phyloP scores from a whole-genome alignment of 2,113 vertebrate genomes.

The Crotophaga sulcirostris region DNA sequence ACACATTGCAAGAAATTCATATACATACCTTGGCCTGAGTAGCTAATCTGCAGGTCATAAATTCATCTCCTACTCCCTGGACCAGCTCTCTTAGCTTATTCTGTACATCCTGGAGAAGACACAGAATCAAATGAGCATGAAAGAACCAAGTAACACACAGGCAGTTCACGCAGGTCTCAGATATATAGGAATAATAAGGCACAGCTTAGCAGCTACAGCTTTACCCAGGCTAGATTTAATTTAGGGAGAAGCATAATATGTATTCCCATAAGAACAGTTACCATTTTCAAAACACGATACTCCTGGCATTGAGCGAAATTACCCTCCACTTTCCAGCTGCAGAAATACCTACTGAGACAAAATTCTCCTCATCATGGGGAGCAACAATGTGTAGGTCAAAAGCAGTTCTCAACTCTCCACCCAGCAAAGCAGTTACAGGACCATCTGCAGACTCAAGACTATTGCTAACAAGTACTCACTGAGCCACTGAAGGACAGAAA shows the following conservation, averaged over 20 bases:
- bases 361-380: not conserved
- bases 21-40: constrained; percentile 90
- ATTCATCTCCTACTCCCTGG: constrained; percentile 92
- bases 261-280: not conserved
- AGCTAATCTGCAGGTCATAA: constrained; percentile 88
- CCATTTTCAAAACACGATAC: not conserved
- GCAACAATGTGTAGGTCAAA: not conserved
- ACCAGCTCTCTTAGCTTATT: constrained; percentile 87
- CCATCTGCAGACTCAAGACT: not conserved
- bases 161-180: not conserved
- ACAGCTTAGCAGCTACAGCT: not conserved
- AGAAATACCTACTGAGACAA: not conserved
- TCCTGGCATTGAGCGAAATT: not conserved
- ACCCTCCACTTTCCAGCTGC: not conserved
- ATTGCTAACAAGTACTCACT: constrained; percentile 73
- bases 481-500: constrained; percentile 93
- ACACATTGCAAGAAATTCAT: not conserved
- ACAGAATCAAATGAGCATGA: not conserved
- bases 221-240: not conserved
- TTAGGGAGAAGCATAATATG: not conserved
- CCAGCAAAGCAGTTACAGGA: not conserved
- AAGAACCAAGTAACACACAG: not conserved
- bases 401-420: not conserved
- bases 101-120: constrained; percentile 88
- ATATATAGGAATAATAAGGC: not conserved